Base-by-base conservation (phyloP, 2,888 invertebrate genomes). In the Drosophila ustulata region DNA sequence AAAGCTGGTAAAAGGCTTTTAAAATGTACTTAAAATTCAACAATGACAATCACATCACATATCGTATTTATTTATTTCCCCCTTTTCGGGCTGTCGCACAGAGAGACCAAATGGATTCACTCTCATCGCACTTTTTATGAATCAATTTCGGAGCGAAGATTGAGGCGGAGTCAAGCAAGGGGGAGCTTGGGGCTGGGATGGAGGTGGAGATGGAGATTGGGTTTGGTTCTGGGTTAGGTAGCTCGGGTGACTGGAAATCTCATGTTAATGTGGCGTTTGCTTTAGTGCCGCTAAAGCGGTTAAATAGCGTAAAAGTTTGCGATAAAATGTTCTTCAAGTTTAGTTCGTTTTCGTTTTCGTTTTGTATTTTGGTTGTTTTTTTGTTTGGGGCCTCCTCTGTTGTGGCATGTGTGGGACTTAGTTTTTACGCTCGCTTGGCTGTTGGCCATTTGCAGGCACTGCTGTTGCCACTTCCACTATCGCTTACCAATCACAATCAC, bases 1-100 rank as follows among this genome's bases (percentile, higher is more conserved):
- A 85, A 85, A 85, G 89, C 85, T 84, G 89, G 71, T 71, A 72
- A 84, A 87, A 88, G 88, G 67, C 88, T 88, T 85, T 85, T 89
- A 88, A 89, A 88, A 89, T 82, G 85, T 88, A 88, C 89, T 89
- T 85, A 87, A 84, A 89, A 89, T 75, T 84, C 74, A 88, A 89
- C 85, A 89, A 89, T 76, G 87, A 75, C 87, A 85, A 72, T 73
- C 84, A 67, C 71, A 75, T 63, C 76, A 63, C 67, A 75, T 71
- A 59, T 71, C 67, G 62, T 55, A 76, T 75, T 77, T 72, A 72
- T 78, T 73, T 73, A 72, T 66, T 58, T 59, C 37, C 39, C 49
- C 55, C 32, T 53, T 64, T 53, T 52, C 49, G 28, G 32, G 34
- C 18, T 41, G 32, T 32, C 18, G 28, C 11, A 56, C 49, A 59